Evolutionary conservation across 2,797 vertebrate species (phyloP).

Genomic region (Thalassophryne amazonica): DNA sequence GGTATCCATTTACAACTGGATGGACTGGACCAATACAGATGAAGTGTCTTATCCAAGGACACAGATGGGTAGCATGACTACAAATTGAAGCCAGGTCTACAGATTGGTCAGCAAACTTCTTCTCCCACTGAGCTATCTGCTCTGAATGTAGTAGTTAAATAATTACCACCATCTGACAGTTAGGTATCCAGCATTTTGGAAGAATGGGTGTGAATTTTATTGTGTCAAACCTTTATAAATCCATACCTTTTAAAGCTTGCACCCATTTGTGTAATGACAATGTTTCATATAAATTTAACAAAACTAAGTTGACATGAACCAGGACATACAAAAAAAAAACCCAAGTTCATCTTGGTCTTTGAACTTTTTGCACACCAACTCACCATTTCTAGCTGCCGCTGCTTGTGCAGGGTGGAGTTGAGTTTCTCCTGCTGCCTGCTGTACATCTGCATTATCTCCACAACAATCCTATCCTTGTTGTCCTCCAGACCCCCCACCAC

Average conservation of each 20-base stretch:
- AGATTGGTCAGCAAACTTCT: too few species aligned
- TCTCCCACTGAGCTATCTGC: too few species aligned
- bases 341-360: constrained; percentile 35
- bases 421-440: constrained; percentile 94
- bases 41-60: too few species aligned
- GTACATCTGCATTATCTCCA: constrained; percentile 96
- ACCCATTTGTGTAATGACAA: too few species aligned
- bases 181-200: too few species aligned
- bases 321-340: too few species aligned
- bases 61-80: not conserved
- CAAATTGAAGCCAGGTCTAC: too few species aligned
- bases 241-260: not conserved
- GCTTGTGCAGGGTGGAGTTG: constrained; percentile 90
- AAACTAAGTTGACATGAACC: too few species aligned
- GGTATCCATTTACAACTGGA: too few species aligned
- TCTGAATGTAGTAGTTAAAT: not conserved
- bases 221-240: not conserved
- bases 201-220: too few species aligned
- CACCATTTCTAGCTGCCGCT: constrained; percentile 96
- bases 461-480: constrained; percentile 94
- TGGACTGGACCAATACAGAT: too few species aligned
- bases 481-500: constrained; percentile 82
- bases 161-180: not conserved
- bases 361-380: constrained; percentile 31
- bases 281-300: too few species aligned